Base-by-base conservation (phyloP, 1,140 invertebrate species). In the Cataglyphis hispanica region DNA sequence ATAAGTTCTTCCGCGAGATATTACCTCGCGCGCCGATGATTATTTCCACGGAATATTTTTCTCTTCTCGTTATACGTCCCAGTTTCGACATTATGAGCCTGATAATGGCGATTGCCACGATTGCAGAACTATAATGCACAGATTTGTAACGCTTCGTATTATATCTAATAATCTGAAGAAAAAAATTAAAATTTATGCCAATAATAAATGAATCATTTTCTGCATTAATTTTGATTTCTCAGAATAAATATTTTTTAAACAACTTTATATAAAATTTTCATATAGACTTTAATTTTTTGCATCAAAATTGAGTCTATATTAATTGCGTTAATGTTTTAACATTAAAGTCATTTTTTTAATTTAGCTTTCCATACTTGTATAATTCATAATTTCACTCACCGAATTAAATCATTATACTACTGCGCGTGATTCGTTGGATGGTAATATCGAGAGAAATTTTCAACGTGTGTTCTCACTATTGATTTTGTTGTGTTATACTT, bases 1-100 rank as follows among this genome's bases (percentile, higher is more conserved):
- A 61, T 60, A 83, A 81, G 67, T 83, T 13, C 27, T 74, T 83
- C n/a, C 67, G 5, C 13, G 11, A 61, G 37, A 63, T 60, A 83
- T 83, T 83, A 83, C 19, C 11, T 81, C 50, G 34, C 67, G 7
- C 53, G n/a, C 11, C 6, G 66, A 4, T 74, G 25, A 83, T 83
- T 72, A 60, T 83, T 74, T 72, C 53, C 37, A n/a, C 19, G n/a
- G 25, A 43, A 70, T 53, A 40, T 60, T 72, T 72, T 40, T 34
- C 61, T 60, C 37, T 37, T 16, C 13, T 58, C 61, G 19, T 67
- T 81, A 72, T 25, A 31, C 46, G 31, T 27, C 0, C 19, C 61
- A 13, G n/a, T 11, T 80, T 61, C 72, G 78, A 74, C 25, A 6
- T 74, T 61, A 56, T 25, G 43, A 67, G 25, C 11, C 25, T 34